These are phyloP conservation scores for Ditula angustiorana DNA, from an alignment of 2,888 invertebrate species.

Conservation along the genomic window DNA sequence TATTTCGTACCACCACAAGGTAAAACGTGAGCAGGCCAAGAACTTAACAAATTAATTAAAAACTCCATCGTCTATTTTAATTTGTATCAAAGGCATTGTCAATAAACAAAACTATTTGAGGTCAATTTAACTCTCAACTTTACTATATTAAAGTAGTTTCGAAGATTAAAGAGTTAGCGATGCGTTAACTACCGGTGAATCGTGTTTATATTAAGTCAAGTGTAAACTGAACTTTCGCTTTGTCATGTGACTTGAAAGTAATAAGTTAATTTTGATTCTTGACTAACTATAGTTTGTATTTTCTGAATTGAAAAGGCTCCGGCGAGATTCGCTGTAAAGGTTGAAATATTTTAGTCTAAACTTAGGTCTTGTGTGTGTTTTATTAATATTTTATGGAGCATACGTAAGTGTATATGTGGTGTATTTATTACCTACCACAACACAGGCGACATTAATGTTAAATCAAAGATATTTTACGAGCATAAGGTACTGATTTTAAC, in stretches of 20 bases:
- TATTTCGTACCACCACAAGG: no score
- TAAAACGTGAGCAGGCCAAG: no score
- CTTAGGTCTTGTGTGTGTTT: no score
- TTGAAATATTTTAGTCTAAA: no score
- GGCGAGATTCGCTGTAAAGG: no score
- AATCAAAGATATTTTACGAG: no score
- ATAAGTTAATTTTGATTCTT: slow-evolving; percentile 19
- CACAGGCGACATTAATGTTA: no score
- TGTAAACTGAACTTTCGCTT: slow-evolving; percentile 15
- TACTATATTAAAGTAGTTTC: slow-evolving; percentile 28
- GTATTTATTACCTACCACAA: no score
- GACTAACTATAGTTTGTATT: not conserved
- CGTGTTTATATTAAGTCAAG: not conserved
- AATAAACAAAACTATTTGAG: slow-evolving; percentile 9
- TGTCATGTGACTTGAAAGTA: slow-evolving; percentile 27
- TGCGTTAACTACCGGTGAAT: slow-evolving; percentile 13
- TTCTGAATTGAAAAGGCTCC: slow-evolving; percentile 2
- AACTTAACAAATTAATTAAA: not conserved
- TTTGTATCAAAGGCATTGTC: slow-evolving; percentile 1
- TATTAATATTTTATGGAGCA: no score
- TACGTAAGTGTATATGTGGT: no score
- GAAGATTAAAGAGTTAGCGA: slow-evolving; percentile 28
- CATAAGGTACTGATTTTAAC: no score
- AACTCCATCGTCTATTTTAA: slow-evolving; percentile 10
- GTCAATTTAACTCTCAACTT: slow-evolving; percentile 22